Evolutionary conservation across 2,113 vertebrate genomes (phyloP).

Genomic region (Siniperca knerii): DNA sequence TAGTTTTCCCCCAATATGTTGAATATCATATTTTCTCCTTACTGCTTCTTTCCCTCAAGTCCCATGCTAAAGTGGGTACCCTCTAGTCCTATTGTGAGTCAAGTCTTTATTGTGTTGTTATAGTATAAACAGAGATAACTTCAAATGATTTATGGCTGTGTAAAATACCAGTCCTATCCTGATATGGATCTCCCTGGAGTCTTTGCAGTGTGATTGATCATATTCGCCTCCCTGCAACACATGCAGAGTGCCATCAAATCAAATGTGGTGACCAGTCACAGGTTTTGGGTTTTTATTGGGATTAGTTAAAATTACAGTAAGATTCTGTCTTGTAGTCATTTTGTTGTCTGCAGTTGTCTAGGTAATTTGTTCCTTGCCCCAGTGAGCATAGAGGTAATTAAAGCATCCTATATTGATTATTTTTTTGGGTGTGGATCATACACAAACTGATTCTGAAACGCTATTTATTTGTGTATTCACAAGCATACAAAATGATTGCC

Average conservation of each 20-base stretch:
- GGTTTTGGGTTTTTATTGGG: slow-evolving; percentile 6
- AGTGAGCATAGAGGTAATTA: not conserved
- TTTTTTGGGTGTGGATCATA: slow-evolving; percentile 38
- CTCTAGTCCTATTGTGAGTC: slow-evolving; percentile 25
- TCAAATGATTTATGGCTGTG: slow-evolving; percentile 40
- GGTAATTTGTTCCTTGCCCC: slow-evolving; percentile 35
- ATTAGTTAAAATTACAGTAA: slow-evolving; percentile 10
- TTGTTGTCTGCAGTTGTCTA: slow-evolving; percentile 51
- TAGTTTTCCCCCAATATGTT: slow-evolving; percentile 45
- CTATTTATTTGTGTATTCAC: slow-evolving; percentile 34
- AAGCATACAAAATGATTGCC: slow-evolving; percentile 25
- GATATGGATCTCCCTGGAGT: slow-evolving; percentile 35
- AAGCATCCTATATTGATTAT: slow-evolving; percentile 26
- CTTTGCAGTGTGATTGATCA: slow-evolving; percentile 26
- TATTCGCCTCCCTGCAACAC: slow-evolving; percentile 34
- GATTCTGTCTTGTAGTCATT: slow-evolving; percentile 46
- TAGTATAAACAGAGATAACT: slow-evolving; percentile 45
- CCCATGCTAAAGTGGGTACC: not conserved
- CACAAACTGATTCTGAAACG: slow-evolving; percentile 27
- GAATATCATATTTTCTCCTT: slow-evolving; percentile 54
- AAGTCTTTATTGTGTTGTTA: slow-evolving; percentile 53
- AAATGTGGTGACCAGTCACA: slow-evolving; percentile 51
- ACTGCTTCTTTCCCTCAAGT: slow-evolving; percentile 21
- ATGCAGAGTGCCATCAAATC: slow-evolving; percentile 11
- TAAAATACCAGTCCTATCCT: slow-evolving; percentile 8